Evolutionary conservation across 2,888 invertebrate genomes (phyloP).

Genomic region (Eupeodes luniger): DNA sequence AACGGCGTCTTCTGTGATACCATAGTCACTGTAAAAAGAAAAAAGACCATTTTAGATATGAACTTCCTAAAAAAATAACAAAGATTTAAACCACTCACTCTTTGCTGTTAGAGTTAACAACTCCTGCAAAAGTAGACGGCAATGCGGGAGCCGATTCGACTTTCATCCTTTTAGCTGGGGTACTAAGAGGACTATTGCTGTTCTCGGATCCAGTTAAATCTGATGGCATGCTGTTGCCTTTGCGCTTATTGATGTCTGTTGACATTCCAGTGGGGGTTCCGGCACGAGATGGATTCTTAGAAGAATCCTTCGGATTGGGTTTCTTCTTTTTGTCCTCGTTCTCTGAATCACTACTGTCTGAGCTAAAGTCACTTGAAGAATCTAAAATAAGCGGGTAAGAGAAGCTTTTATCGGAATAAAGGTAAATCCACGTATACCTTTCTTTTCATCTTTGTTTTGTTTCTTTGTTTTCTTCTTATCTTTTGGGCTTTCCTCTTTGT

Average conservation of each 20-base stretch:
- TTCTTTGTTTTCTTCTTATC: constrained; percentile 87
- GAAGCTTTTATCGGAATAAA: not conserved
- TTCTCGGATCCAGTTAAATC: constrained; percentile 83
- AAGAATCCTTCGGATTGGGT: constrained; percentile 83
- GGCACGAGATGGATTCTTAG: constrained; percentile 83
- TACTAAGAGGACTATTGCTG: constrained; percentile 83
- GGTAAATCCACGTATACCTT: constrained; percentile 81
- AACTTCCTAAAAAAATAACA: too few species aligned
- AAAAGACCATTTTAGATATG: too few species aligned
- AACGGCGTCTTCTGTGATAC: constrained; percentile 97
- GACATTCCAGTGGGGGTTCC: constrained; percentile 84
- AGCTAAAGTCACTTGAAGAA: constrained; percentile 89
- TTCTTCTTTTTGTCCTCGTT: constrained; percentile 86
- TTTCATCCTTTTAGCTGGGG: constrained; percentile 83
- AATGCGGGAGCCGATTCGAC: constrained; percentile 81
- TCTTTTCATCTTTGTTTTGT: constrained; percentile 88
- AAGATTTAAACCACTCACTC: constrained; percentile 79
- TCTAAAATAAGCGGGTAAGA: constrained; percentile 83
- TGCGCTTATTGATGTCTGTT: constrained; percentile 81
- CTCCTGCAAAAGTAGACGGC: constrained; percentile 83
- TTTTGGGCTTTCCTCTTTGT: constrained; percentile 85
- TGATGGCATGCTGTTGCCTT: constrained; percentile 82
- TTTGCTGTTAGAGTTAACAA: constrained; percentile 81
- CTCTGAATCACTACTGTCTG: constrained; percentile 89
- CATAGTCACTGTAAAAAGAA: constrained; percentile 88